phyloP scores from a whole-genome alignment of 1,140 invertebrate species.

The Drosophila micromelanica region DNA sequence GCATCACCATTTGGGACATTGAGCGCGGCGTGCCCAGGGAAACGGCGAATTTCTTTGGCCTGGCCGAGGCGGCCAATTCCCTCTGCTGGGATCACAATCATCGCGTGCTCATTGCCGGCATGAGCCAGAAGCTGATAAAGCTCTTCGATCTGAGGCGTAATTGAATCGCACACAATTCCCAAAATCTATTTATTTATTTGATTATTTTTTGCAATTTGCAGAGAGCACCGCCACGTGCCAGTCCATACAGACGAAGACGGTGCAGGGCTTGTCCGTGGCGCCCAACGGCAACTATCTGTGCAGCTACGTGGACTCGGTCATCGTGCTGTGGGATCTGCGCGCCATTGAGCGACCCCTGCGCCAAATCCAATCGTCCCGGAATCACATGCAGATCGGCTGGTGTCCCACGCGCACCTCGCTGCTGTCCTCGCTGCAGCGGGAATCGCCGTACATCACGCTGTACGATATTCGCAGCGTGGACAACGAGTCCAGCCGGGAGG shows the following conservation, averaged over 20 bases:
- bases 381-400: conserved; percentile 92
- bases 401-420: conserved; percentile 90
- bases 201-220: conserved; percentile 69
- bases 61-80: conserved; percentile 93
- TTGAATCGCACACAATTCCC: conserved; percentile 35
- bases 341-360: conserved; percentile 94
- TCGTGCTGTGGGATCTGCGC: conserved; percentile 94
- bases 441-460: conserved; percentile 74
- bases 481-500: conserved; percentile 65
- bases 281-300: conserved; percentile 91
- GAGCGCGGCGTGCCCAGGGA: conserved; percentile 75
- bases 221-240: conserved; percentile 90
- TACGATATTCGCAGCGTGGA: conserved; percentile 79
- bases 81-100: conserved; percentile 93
- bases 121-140: conserved; percentile 95
- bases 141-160: conserved; percentile 96
- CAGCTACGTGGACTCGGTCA: conserved; percentile 92
- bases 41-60: conserved; percentile 85
- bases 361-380: conserved; percentile 88
- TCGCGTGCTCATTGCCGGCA: conserved; percentile 91
- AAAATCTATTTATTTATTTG: no score
- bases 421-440: conserved; percentile 75
- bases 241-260: conserved; percentile 91
- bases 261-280: conserved; percentile 92
- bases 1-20: conserved; percentile 92